Evolutionary conservation across 2,797 vertebrate species (phyloP).

Genomic region (Typhlichthys eigenmanni): DNA sequence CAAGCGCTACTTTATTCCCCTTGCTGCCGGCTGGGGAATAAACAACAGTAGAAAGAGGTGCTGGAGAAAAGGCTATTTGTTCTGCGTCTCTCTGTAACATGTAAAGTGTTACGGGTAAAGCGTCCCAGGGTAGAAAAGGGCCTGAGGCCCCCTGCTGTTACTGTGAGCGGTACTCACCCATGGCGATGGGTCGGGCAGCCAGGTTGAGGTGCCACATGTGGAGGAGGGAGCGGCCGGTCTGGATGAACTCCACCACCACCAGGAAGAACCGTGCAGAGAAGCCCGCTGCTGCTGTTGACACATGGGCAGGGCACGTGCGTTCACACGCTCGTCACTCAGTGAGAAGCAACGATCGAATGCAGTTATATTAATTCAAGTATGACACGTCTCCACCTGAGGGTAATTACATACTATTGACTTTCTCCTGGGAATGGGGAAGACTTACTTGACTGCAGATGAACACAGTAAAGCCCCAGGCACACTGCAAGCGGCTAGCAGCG

Average conservation of each 20-base stretch:
- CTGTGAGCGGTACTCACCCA: slow-evolving; percentile 78
- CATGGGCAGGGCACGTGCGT: neutral
- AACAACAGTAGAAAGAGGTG: neutral
- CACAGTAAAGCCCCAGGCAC: too few relatives aligned
- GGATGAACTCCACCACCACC: slow-evolving; percentile 88
- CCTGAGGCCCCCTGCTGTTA: neutral
- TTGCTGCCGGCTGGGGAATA: neutral
- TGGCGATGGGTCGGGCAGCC: slow-evolving; percentile 83
- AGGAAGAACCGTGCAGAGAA: slow-evolving; percentile 95
- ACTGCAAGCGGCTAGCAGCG: too few relatives aligned
- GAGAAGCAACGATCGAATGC: neutral
- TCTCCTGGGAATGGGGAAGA: too few relatives aligned
- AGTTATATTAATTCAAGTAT: neutral
- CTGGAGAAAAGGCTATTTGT: neutral
- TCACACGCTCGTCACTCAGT: neutral
- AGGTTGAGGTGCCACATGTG: slow-evolving; percentile 98
- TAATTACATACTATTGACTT: too few relatives aligned
- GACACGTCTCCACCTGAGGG: neutral
- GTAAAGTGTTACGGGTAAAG: neutral
- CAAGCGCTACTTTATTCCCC: too few relatives aligned
- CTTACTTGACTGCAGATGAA: too few relatives aligned
- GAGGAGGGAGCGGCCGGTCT: slow-evolving; percentile 81
- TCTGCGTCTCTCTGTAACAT: neutral
- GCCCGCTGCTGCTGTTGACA: slow-evolving; percentile 54
- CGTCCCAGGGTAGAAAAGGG: neutral